phyloP scores from a whole-genome alignment of 1,140 invertebrate species.

The Batillaria attramentaria region DNA sequence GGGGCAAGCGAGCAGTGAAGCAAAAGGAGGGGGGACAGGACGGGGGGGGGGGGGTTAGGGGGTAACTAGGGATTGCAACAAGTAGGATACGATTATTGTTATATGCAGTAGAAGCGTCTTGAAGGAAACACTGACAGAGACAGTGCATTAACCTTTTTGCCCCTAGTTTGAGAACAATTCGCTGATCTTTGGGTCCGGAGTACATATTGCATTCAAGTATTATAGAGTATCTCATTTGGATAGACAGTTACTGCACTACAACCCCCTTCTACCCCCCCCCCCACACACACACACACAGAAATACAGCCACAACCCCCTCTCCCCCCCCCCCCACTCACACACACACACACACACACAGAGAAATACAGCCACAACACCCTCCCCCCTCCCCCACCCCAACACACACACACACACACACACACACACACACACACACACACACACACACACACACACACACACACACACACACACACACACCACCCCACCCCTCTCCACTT shows the following conservation, averaged over 20 bases:
- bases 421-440: conserved; percentile 14
- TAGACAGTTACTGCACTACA: too few species aligned
- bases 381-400: neutral
- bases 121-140: too few species aligned
- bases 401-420: conserved; percentile 6
- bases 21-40: neutral
- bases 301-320: neutral
- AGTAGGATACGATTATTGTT: too few species aligned
- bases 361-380: neutral
- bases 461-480: conserved; percentile 4
- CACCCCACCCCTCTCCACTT: too few species aligned
- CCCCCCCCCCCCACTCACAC: neutral
- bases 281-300: neutral
- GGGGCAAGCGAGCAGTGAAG: neutral
- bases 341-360: neutral
- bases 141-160: too few species aligned
- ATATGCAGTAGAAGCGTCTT: too few species aligned
- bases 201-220: too few species aligned
- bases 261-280: too few species aligned
- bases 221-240: too few species aligned
- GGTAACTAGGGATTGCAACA: too few species aligned
- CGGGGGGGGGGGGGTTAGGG: neutral
- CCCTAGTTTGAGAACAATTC: too few species aligned
- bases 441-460: neutral
- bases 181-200: too few species aligned